Evolutionary conservation across 2,888 invertebrate genomes (phyloP), one percentile per base, ranked within the genome.

Genomic region (Hypercompe scribonia): DNA sequence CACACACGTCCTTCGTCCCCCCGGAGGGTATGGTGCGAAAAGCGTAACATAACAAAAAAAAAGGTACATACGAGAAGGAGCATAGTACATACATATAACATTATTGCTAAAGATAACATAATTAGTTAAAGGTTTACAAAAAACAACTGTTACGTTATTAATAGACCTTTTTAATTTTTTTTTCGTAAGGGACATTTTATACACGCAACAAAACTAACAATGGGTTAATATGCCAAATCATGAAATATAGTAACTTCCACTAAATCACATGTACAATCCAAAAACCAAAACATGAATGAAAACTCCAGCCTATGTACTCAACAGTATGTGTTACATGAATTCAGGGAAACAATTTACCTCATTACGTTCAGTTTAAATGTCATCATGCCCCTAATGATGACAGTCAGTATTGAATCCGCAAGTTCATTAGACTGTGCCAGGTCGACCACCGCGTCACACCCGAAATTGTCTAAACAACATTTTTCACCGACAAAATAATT

Each of bases 351-450:
- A 50, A 72, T 72, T 66, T 72, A 66, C 68, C 66, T 75, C 72
- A 36, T 72, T 65, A 67, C 33, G 31, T 58, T 65, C 50, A 70
- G 64, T 71, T 74, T 74, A 68, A 18, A 65, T 42, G 34, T 67
- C 46, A 50, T 42, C 54, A 68, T 66, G 34, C 31, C 31, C 36
- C 69, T 75, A 72, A 69, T 72, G 61, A 61, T 11, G 46, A 65
- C 64, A 58, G 46, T 63, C 39, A 71, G 31, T 50, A 33, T 71
- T 50, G 39, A 36, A 54, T 36, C 18, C 58, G 34, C 68, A 77
- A 78, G 84, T 80, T 85, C 85, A 85, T 80, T 79, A 81, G 78
- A 79, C 85, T 67, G 65, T 66, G 66, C 3, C 71, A 71, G 85
- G 84, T 85, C 84, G 77, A 70, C 72, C 72, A 81, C 84, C 84